A percentile compares a stretch with the other conserved stretches of the same genome.
These are phyloP conservation scores for Allygus modestus DNA, from an alignment of 2,888 invertebrate species.

Conservation along the genomic window DNA sequence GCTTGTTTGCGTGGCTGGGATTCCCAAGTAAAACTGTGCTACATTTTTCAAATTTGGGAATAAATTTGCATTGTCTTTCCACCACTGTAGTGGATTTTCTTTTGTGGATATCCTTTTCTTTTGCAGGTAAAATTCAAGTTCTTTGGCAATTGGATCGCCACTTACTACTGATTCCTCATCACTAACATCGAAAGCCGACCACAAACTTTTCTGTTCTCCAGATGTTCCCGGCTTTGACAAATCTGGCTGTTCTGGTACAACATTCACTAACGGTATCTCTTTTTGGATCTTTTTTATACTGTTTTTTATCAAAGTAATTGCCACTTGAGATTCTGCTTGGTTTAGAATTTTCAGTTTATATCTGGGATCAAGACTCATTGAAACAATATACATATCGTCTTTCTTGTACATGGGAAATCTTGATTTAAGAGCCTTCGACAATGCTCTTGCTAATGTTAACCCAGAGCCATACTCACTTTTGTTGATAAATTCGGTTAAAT, in stretches of 20 bases:
- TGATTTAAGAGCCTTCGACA: neutral
- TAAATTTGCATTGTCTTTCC: neutral
- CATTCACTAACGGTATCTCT: neutral
- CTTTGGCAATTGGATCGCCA: neutral
- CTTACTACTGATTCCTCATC: neutral
- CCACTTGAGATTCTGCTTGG: neutral
- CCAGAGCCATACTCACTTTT: neutral
- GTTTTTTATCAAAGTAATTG: neutral
- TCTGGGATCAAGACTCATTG: conserved; percentile 6
- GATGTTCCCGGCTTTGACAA: neutral
- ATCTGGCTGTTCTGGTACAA: neutral
- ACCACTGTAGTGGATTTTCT: conserved; percentile 24
- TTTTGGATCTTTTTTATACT: neutral
- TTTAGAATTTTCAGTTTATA: neutral
- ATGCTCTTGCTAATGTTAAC: neutral
- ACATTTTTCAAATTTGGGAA: neutral
- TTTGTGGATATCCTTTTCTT: neutral
- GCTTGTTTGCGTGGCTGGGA: conserved; percentile 13
- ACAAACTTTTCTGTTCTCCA: neutral
- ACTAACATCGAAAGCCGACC: conserved; percentile 9
- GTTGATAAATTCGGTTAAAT: neutral
- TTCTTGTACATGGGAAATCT: neutral
- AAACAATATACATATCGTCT: neutral
- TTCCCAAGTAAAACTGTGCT: conserved; percentile 8
- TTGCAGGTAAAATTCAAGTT: conserved; percentile 4